These are phyloP conservation scores for Falco columbarius DNA, from an alignment of 2,797 vertebrate species.

Conservation along the genomic window DNA sequence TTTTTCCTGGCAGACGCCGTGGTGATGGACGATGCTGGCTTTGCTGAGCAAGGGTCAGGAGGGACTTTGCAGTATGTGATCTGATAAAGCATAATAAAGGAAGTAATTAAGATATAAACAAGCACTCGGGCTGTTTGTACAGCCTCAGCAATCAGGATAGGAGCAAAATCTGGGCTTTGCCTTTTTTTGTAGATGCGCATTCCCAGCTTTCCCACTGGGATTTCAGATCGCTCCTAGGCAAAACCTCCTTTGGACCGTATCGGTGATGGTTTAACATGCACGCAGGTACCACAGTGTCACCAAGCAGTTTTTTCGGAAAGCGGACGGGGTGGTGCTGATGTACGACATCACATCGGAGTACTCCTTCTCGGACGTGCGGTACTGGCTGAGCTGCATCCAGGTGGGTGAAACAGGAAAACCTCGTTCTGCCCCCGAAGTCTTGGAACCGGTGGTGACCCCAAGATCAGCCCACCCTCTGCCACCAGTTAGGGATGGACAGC, in stretches of 20 bases:
- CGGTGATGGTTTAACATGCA: neutral
- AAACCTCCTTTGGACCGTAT: rapidly evolving
- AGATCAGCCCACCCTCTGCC: neutral
- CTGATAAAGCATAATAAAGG: neutral
- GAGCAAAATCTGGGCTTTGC: neutral
- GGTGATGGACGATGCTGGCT: neutral
- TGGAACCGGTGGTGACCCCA: rapidly evolving
- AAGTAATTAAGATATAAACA: constrained; percentile 21
- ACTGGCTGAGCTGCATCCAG: constrained; percentile 90
- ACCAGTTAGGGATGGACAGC: neutral
- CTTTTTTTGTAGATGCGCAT: neutral
- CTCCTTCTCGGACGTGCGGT: constrained; percentile 84
- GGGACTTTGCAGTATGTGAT: neutral
- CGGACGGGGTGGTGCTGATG: constrained; percentile 91
- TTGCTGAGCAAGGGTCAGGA: neutral
- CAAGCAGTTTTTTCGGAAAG: constrained; percentile 88
- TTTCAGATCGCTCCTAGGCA: neutral
- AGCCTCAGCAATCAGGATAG: neutral
- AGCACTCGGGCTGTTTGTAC: neutral
- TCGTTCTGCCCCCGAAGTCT: rapidly evolving
- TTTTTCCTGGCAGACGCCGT: neutral
- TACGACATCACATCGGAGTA: constrained; percentile 87
- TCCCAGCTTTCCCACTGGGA: neutral
- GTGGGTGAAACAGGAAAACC: constrained; percentile 68
- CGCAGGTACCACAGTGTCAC: constrained; percentile 92